phyloP scores from a whole-genome alignment of 2,797 vertebrate genomes.

The Lepilemur septentrionalis region DNA sequence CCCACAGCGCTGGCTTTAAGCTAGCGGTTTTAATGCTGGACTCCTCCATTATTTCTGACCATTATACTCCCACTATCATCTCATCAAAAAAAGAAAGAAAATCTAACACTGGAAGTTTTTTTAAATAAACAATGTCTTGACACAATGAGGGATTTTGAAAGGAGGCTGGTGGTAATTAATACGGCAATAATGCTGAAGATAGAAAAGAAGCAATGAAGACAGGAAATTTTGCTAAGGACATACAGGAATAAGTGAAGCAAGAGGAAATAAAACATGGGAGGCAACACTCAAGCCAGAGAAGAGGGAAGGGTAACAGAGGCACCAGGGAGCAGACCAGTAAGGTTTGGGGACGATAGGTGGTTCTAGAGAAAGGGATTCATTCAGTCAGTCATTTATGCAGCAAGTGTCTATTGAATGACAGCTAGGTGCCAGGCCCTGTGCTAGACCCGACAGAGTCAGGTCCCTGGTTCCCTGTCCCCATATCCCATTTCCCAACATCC shows the following conservation, averaged over 20 bases:
- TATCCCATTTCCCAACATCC: neutral
- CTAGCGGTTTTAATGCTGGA: neutral
- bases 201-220: neutral
- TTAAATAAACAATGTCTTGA: neutral
- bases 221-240: neutral
- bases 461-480: neutral
- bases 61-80: neutral
- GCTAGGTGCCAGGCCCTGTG: neutral
- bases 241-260: neutral
- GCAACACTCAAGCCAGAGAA: neutral
- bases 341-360: neutral
- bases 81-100: neutral
- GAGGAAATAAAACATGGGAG: neutral
- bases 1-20: too few relatives aligned
- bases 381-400: neutral
- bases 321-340: neutral
- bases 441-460: neutral
- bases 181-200: neutral
- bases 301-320: neutral
- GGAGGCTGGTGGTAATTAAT: neutral
- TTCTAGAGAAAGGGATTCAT: neutral
- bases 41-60: neutral
- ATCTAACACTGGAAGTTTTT: neutral
- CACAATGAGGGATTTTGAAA: neutral
- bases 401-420: neutral